Evolutionary conservation across 2,888 invertebrate species (phyloP).

Genomic region (Metallyticus violacea): DNA sequence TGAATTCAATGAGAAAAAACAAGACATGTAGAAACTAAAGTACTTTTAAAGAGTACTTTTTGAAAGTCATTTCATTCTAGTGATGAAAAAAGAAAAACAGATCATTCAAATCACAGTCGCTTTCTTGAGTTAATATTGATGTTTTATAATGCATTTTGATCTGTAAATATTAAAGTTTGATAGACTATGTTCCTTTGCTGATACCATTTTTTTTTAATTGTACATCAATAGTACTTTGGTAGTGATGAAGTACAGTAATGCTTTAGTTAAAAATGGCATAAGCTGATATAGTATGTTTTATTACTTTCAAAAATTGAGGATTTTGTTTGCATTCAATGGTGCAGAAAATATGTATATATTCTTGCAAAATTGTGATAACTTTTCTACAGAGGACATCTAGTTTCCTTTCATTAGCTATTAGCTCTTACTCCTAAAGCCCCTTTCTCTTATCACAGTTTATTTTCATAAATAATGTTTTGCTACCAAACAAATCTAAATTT

Average conservation of each 20-base stretch:
- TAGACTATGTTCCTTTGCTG: not conserved
- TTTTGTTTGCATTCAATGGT: too few species aligned
- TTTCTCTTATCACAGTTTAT: not conserved
- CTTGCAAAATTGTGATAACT: not conserved
- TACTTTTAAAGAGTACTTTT: not conserved
- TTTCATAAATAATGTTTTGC: not conserved
- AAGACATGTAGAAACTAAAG: not conserved
- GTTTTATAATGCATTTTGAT: not conserved
- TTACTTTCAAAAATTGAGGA: too few species aligned
- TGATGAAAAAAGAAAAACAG: not conserved
- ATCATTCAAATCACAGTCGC: too few species aligned
- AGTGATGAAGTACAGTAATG: not conserved
- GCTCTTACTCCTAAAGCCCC: not conserved
- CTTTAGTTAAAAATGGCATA: not conserved
- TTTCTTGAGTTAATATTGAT: not conserved
- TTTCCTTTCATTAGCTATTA: not conserved
- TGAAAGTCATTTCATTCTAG: not conserved
- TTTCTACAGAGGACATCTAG: not conserved
- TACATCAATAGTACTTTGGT: too few species aligned
- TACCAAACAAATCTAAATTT: too few species aligned
- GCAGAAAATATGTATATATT: not conserved
- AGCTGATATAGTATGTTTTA: not conserved
- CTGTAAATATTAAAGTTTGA: not conserved
- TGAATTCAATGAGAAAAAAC: not conserved
- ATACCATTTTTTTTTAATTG: not conserved